Percentiles rank a stretch among this genome's conserved stretches.
phyloP scores from a whole-genome alignment of 2,797 vertebrate genomes.

The Pitangus sulphuratus region DNA sequence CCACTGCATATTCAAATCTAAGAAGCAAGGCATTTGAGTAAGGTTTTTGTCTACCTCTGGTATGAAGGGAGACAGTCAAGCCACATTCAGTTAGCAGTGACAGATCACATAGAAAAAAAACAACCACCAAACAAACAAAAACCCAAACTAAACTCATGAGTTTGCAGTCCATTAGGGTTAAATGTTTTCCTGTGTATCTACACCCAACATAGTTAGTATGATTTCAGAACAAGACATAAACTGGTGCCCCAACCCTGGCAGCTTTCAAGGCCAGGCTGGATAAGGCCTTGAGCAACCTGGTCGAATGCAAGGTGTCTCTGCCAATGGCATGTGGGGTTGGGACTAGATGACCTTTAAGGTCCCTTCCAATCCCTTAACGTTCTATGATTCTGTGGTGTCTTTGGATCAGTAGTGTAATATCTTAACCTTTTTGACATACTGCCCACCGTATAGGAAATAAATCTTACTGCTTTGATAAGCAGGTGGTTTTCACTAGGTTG shows the following conservation, averaged over 20 bases:
- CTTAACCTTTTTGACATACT: not conserved
- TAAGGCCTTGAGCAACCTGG: not conserved
- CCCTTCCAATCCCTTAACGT: rapidly evolving
- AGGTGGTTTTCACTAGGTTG: not conserved
- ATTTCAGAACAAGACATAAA: not conserved
- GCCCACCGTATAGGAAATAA: not conserved
- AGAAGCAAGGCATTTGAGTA: not conserved
- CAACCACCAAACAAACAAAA: not conserved
- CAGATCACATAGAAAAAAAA: not conserved
- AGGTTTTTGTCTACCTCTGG: not conserved
- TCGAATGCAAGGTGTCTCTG: not conserved
- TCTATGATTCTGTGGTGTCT: not conserved
- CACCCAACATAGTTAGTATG: not conserved
- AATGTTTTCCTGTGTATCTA: not conserved
- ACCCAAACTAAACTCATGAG: not conserved
- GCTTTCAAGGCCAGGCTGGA: not conserved
- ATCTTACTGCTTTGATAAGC: not conserved
- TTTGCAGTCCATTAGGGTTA: not conserved
- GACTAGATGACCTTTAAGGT: not conserved
- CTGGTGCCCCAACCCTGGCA: not conserved
- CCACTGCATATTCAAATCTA: not conserved
- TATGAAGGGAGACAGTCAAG: not conserved
- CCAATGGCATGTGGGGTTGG: not conserved
- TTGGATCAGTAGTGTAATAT: not conserved
- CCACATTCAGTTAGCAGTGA: not conserved